Evolutionary conservation across 2,888 invertebrate genomes (phyloP).

Genomic region (Chrysolina americana): DNA sequence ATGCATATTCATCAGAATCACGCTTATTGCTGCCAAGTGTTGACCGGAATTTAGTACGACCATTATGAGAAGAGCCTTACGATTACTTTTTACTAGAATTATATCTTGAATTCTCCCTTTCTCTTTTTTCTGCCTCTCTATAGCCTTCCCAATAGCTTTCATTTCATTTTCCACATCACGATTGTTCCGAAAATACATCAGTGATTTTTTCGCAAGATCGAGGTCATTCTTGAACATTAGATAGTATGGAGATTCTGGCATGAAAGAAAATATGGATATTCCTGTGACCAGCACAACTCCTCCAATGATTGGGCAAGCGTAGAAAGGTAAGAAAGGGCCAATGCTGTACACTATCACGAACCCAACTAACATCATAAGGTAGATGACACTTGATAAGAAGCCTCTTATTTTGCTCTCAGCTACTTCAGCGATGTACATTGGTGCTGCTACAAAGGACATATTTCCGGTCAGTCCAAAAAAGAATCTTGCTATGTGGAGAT

Average conservation of each 20-base stretch:
- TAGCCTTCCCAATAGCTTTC: slow-evolving; percentile 61
- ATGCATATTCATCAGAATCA: slow-evolving; percentile 65
- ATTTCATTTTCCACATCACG: slow-evolving; percentile 62
- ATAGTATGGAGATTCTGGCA: slow-evolving; percentile 67
- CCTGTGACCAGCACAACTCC: slow-evolving; percentile 59
- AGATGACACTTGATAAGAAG: slow-evolving; percentile 63
- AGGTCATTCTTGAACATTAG: slow-evolving; percentile 59
- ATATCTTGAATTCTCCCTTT: slow-evolving; percentile 63
- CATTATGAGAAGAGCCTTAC: slow-evolving; percentile 65
- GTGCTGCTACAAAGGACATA: slow-evolving; percentile 53
- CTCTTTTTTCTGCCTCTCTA: slow-evolving; percentile 62
- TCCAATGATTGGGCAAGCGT: slow-evolving; percentile 62
- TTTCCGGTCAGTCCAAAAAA: slow-evolving; percentile 47
- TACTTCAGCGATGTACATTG: slow-evolving; percentile 67
- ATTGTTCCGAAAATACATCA: slow-evolving; percentile 58
- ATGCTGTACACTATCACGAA: slow-evolving; percentile 60
- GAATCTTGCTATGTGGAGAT: slow-evolving; percentile 60
- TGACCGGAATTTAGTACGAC: slow-evolving; percentile 61
- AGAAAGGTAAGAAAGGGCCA: slow-evolving; percentile 63
- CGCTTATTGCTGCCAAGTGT: slow-evolving; percentile 63
- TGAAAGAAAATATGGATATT: slow-evolving; percentile 61
- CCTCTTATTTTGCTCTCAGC: slow-evolving; percentile 66
- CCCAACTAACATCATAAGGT: slow-evolving; percentile 65
- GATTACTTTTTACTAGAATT: slow-evolving; percentile 62
- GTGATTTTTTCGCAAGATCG: slow-evolving; percentile 59